Percentiles rank a stretch among this genome's conserved stretches.
Evolutionary conservation across 2,888 invertebrate species (phyloP).

Genomic region (Aleiodes testaceus): DNA sequence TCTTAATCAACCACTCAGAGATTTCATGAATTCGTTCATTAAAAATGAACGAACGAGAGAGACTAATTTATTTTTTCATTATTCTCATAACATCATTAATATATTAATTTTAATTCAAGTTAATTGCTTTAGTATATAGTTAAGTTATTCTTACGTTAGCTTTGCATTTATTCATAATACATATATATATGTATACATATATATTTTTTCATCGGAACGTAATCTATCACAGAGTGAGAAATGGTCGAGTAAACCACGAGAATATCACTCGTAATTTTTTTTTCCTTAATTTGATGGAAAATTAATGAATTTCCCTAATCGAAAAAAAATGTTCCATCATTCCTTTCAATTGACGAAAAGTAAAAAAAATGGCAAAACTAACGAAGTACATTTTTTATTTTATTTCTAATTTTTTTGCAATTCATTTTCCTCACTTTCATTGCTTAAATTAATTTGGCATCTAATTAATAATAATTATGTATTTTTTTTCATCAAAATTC

Average conservation of each 20-base stretch:
- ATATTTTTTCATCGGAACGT: constrained; percentile 24
- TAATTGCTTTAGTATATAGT: not conserved
- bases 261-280: constrained; percentile 24
- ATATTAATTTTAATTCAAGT: constrained; percentile 8
- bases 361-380: constrained; percentile 1
- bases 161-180: too few species aligned
- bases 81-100: constrained; percentile 21
- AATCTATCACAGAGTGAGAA: constrained; percentile 43
- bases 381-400: constrained; percentile 1
- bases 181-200: not conserved
- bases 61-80: constrained; percentile 13
- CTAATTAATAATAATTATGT: not conserved
- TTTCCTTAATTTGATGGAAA: not conserved
- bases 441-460: not conserved
- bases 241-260: constrained; percentile 39
- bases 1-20: constrained; percentile 21
- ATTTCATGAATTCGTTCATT: constrained; percentile 6
- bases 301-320: not conserved
- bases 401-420: constrained; percentile 1
- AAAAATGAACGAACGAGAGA: constrained; percentile 24
- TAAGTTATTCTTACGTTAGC: too few species aligned
- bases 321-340: not conserved
- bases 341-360: too few species aligned
- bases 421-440: not conserved
- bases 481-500: not conserved